Conservation (phyloP, 37 sponge, comb jelly and placozoan genomes). For the Crambe crambe region DNA sequence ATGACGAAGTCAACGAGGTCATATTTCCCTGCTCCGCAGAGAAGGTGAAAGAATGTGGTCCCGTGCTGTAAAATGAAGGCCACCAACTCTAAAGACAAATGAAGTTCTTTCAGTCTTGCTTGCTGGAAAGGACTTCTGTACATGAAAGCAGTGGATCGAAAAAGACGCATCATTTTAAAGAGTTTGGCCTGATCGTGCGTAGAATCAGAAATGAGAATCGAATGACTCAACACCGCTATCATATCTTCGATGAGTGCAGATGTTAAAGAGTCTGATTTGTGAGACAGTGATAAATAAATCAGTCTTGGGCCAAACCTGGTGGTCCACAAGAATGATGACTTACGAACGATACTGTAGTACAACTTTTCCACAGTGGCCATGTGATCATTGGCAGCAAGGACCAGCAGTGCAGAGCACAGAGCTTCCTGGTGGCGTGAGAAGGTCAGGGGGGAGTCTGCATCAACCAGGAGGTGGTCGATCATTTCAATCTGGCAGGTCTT, state of each 20-base stretch:
- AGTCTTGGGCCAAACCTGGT: conserved; percentile 1
- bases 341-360: neutral
- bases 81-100: neutral
- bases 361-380: neutral
- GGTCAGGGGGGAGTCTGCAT: neutral
- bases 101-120: neutral
- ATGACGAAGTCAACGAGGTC: neutral
- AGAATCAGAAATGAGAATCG: neutral
- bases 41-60: neutral
- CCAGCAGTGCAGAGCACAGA: conserved; percentile 7
- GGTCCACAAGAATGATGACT: conserved; percentile 6
- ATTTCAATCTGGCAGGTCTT: conserved; percentile 11
- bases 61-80: too few relatives aligned
- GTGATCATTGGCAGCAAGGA: neutral
- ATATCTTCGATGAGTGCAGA: neutral
- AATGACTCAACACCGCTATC: neutral
- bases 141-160: neutral
- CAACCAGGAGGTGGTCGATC: conserved; percentile 7
- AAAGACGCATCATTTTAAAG: neutral
- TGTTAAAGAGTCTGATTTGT: neutral
- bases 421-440: neutral
- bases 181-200: neutral
- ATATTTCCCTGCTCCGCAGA: conserved; percentile 11
- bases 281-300: conserved; percentile 11
- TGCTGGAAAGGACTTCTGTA: neutral